Evolutionary conservation across 2,797 vertebrate genomes (phyloP).

Genomic region (Octomys mimax): DNA sequence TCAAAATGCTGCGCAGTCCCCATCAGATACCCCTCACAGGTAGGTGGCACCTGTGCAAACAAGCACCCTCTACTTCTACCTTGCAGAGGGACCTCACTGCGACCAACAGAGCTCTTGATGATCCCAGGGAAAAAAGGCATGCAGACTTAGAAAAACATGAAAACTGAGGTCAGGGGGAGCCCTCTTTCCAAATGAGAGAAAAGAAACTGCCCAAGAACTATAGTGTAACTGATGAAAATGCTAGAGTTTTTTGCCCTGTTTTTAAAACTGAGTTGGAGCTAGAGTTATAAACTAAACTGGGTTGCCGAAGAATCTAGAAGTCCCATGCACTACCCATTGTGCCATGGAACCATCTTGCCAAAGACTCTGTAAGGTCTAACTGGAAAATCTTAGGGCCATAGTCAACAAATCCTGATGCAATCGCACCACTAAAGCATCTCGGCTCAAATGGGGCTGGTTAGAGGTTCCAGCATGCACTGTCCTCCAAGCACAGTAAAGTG

Average conservation of each 20-base stretch:
- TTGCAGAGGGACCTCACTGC: background rate
- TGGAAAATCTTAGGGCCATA: background rate
- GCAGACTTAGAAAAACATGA: no score
- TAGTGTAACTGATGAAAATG: background rate
- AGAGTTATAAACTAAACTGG: background rate
- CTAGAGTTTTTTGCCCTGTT: background rate
- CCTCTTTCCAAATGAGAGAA: background rate
- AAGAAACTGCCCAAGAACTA: no score
- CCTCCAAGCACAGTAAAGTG: background rate
- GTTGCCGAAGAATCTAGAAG: background rate
- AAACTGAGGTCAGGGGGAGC: no score
- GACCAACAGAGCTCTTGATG: no score
- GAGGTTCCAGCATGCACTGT: background rate
- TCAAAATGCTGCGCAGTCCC: background rate
- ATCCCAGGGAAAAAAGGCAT: no score
- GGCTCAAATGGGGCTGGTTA: background rate
- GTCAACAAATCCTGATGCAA: background rate
- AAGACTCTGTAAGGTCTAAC: background rate
- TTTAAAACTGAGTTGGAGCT: background rate
- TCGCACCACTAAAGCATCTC: background rate
- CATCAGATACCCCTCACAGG: background rate
- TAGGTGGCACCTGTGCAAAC: accelerated
- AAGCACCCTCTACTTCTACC: accelerated
- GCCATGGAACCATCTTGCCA: background rate
- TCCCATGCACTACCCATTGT: no score